Conservation (phyloP, 1,140 invertebrate genomes). For the Adelges cooleyi region DNA sequence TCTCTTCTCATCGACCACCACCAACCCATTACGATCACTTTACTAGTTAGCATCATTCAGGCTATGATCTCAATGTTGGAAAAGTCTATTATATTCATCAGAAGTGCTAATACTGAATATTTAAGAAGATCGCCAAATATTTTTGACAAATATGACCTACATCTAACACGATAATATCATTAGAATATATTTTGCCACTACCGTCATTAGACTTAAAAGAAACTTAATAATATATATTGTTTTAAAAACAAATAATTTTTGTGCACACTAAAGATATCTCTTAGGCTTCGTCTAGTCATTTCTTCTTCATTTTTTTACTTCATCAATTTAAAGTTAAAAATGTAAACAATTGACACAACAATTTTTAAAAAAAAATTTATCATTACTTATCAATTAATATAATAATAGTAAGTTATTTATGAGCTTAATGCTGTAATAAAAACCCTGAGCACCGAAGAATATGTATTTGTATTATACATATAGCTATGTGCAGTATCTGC, state of each 20-base stretch:
- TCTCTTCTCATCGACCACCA: not conserved
- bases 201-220: not conserved
- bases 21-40: not conserved
- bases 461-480: not conserved
- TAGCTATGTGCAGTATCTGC: not conserved
- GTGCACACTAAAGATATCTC: not conserved
- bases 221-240: not conserved
- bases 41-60: not conserved
- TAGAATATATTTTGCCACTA: not conserved
- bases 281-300: slow-evolving; percentile 16
- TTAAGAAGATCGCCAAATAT: too few species aligned
- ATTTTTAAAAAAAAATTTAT: too few species aligned
- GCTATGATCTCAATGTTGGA: slow-evolving; percentile 12
- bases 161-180: not conserved
- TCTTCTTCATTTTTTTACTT: slow-evolving; percentile 1
- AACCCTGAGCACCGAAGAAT: not conserved
- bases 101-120: too few species aligned
- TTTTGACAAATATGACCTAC: too few species aligned
- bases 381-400: not conserved
- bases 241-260: not conserved
- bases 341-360: too few species aligned
- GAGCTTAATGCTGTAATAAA: too few species aligned
- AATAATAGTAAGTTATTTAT: not conserved
- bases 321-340: too few species aligned
- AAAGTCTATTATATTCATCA: not conserved